Base-by-base conservation (phyloP, 2,888 invertebrate species). In the Lepidonotus clava region DNA sequence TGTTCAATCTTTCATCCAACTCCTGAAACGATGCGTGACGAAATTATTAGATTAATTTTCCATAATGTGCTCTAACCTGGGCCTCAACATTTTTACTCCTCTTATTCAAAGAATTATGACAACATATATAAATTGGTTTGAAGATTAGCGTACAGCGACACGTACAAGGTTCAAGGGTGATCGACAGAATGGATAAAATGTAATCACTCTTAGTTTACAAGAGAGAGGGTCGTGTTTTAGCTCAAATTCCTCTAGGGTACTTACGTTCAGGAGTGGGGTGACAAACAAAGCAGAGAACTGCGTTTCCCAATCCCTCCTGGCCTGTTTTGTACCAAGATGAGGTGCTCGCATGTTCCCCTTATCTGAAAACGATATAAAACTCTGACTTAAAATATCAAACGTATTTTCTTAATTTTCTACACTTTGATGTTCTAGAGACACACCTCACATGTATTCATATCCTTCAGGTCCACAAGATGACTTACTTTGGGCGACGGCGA, bases 1-100 rank as follows among this genome's bases (percentile, higher is more conserved):
- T 84, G 34, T 87, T 84, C 61, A 90, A 51, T 0, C 41, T 77
- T 51, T 71, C 77, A 24, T 89, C 88, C 21, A 88, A 46, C 40
- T 89, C 71, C 91, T 90, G 76, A 36, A 86, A 86, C 86, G 46
- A 46, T 46, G 8, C 8, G 18, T 11, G 18, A 46, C 18, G 46
- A 46, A 46, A 46, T 46, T 71, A 71, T n/a, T 14, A 71, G 34
- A 71, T 32, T 24, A 67, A 24, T 67, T 14, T 24, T 67, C n/a
- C 14, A 67, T 21, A 14, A 24, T 67, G 67, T 34, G 32, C 18
- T 24, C 32, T 32, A 67, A 67, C 36, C 36, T 34, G 21, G 14
- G n/a, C n/a, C n/a, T n/a, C n/a, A n/a, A n/a, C n/a, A n/a, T n/a
- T n/a, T n/a, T n/a, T n/a, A n/a, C n/a, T n/a, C n/a, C n/a, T n/a